Base-by-base conservation (phyloP, 2,888 invertebrate genomes). In the Ochropacha duplaris region DNA sequence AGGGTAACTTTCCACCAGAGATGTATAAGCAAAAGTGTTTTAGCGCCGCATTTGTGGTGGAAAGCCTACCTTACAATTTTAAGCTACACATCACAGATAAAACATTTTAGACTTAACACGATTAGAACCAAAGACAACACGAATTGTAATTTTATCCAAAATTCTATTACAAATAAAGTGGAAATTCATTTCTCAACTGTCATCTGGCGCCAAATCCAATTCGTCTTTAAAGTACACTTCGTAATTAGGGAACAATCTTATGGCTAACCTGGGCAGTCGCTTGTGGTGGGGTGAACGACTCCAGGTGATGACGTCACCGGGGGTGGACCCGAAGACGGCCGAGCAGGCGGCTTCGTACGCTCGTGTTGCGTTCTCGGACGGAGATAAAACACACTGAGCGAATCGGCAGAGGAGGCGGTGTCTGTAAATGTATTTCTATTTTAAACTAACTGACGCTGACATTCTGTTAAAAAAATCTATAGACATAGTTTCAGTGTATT, bases 351-450 rank as follows among this genome's bases (percentile, higher is more conserved):
- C n/a, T 61, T 85, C 84, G 77, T 76, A 88, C 0, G 78, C 72
- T 0, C 74, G 76, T 0, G 65, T 54, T 0, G 72, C 44, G 1
- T 54, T 50, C 2, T 78, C 76, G 1, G 74, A 70, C 0, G 84
- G 79, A 0, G 69, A 56, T 0, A 84, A 57, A 1, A 86, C 60
- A 72, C 84, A 88, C n/a, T 74, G 79, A 0, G 86, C 86, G 55
- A 86, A 73, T 6, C 84, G 84, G 59, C 86, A 81, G 5, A 92
- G 79, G 1, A 84, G 61, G 1, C 89, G 87, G 62, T 87, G 89
- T 4, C 92, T 92, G 78, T 0, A 61, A 36, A n/a, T 12, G 12
- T 31, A 3, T 0, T 28, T 28, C 28, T 28, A 9, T 28, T 9
- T 28, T 9, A 28, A 28, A 28, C 9, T 9, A 9, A 24, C 24